A percentile compares a stretch with the other conserved stretches of the same genome.
Evolutionary conservation across 2,888 invertebrate species (phyloP).

Genomic region (Oasisia sp.): DNA sequence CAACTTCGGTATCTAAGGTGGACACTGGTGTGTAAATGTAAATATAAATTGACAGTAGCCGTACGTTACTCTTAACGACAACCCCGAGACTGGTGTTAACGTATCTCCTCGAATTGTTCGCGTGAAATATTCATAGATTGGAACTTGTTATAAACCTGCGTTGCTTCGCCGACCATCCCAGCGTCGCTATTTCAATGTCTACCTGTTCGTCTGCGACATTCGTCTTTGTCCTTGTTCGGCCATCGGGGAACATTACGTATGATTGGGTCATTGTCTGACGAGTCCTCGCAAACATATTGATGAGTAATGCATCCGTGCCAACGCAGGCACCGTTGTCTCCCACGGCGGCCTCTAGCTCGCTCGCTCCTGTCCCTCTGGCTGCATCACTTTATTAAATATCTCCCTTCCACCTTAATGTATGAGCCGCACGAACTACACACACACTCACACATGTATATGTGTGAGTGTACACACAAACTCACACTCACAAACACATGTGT

Average conservation of each 20-base stretch:
- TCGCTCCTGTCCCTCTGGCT: not conserved
- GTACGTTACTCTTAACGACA: not conserved
- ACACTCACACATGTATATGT: no score
- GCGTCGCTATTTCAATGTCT: not conserved
- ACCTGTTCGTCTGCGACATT: not conserved
- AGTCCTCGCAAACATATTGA: not conserved
- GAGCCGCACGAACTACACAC: not conserved
- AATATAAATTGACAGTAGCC: not conserved
- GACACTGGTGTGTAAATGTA: not conserved
- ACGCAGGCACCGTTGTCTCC: not conserved
- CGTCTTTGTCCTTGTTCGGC: not conserved
- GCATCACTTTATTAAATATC: not conserved
- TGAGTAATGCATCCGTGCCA: not conserved
- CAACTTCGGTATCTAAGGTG: not conserved
- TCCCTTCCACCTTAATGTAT: not conserved
- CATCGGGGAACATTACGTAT: not conserved
- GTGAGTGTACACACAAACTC: no score
- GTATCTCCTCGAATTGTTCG: not conserved
- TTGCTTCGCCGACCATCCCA: not conserved
- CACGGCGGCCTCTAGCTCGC: not conserved
- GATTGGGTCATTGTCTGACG: not conserved
- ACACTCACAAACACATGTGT: no score
- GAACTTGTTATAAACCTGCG: not conserved
- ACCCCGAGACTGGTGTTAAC: not conserved
- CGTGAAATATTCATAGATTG: not conserved